Conservation (phyloP, 30 jellyfish, hydroid and myxozoan species). For the Calvadosia cruxmelitensis region DNA sequence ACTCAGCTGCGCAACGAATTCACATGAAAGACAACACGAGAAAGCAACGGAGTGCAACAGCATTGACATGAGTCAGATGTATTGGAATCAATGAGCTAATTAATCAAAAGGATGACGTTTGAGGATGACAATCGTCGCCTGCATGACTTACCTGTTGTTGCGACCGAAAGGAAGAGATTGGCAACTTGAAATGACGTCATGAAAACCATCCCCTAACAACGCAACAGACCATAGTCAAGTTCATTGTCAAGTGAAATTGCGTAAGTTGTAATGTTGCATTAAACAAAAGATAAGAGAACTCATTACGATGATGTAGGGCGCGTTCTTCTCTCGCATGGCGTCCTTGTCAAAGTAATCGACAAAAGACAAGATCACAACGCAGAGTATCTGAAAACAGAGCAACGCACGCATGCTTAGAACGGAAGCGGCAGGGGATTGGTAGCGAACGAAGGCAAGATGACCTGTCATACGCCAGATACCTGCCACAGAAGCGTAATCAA, state of each 20-base stretch:
- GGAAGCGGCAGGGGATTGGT: no score
- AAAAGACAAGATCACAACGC: conserved; percentile 33
- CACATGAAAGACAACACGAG: no score
- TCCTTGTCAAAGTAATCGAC: conserved; percentile 25
- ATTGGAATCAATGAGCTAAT: no score
- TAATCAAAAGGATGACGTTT: no score
- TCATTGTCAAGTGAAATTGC: no score
- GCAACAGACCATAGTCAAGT: not conserved
- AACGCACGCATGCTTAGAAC: no score
- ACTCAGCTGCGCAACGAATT: no score
- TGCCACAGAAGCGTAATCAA: conserved; percentile 66
- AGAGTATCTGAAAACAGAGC: conserved; percentile 47
- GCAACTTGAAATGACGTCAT: conserved; percentile 40
- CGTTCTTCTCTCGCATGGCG: not conserved
- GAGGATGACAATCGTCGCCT: not conserved
- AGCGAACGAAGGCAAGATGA: no score
- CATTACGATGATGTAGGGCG: conserved; percentile 41
- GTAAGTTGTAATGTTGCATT: not conserved
- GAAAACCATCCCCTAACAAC: conserved; percentile 29
- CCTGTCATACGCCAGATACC: conserved; percentile 1
- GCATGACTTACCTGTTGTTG: conserved; percentile 43
- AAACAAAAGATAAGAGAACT: not conserved
- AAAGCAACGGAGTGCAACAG: no score
- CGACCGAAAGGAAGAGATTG: conserved; percentile 37
- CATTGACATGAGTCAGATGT: no score